Evolutionary conservation across 2,797 vertebrate species (phyloP), one percentile per base, ranked within the genome.

Genomic region (Oreonectes daqikongensis): DNA sequence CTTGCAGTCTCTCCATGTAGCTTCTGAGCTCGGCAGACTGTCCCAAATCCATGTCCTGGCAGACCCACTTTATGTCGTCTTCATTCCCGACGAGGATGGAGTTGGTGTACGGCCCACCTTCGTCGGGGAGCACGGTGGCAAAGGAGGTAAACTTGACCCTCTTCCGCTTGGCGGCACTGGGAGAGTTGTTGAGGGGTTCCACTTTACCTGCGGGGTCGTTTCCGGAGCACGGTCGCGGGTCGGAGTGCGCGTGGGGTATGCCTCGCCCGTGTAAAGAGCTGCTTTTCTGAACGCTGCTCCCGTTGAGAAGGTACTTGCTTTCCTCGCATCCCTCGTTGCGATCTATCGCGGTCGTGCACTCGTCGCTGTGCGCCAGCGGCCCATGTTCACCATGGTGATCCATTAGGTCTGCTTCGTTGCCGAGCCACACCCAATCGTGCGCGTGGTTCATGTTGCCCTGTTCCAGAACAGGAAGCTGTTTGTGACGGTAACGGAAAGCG

Each of bases 1-100:
- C 97, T 92, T 97, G 96, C 90, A 99, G 95, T 89, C 97, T 94
- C 85, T 96, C 96, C 97, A 98, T 95, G 87, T 99, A 99, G 90
- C 95, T 96, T 90, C 95, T 95, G 89, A 99, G 94, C 92, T 96
- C 96, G 79, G 90, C 88, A 67, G 96, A 94, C 77, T 94, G 95
- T 17, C 94, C 95, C 87, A 96, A 93, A 89, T 96, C 95, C 95
- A 97, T 94, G 80, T 99, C 96, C 88, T 95, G 96, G 89, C 97
- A 99, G 74, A 99, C 96, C 97, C 97, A 99, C 91, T 99, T 96
- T 90, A 99, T 98, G 86, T 94, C 94, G 75, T 98, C 96, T 73
- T 98, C 96, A 61, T 92, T 94, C 83, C 96, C 95, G 77, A 95
- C 95, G 79, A 95, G 91, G 81, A 94, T 92, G 78, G 93, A 93